Conservation (phyloP, 2,888 invertebrate species). For the Oscheius onirici region DNA sequence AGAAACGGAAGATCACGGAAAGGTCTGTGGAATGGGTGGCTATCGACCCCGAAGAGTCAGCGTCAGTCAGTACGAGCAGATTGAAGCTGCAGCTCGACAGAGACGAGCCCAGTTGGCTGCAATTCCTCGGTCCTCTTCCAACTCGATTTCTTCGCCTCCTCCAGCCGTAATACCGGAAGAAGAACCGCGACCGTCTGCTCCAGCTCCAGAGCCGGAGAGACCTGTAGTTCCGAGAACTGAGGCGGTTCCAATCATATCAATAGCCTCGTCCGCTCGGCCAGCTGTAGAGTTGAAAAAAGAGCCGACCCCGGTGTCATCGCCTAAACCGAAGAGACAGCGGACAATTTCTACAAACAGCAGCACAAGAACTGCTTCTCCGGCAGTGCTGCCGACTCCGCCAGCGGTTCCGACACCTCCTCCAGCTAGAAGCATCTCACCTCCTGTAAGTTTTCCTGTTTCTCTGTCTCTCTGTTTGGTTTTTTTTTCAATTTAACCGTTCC, state of each 20-base stretch:
- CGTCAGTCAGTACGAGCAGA: conserved; percentile 16
- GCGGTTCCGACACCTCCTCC: neutral
- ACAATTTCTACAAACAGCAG: conserved; percentile 5
- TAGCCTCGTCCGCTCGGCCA: neutral
- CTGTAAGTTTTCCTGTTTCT: too few species aligned
- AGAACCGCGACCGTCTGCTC: too few species aligned
- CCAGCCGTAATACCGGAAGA: neutral
- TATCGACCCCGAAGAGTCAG: conserved; percentile 28
- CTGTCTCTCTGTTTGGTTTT: too few species aligned
- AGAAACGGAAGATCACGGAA: neutral
- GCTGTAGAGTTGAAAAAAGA: conserved; percentile 1
- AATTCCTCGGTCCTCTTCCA: neutral
- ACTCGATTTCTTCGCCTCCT: neutral
- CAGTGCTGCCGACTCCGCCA: neutral
- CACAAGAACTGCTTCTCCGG: conserved; percentile 1
- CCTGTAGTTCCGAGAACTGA: too few species aligned
- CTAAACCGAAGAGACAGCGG: neutral
- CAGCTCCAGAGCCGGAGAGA: too few species aligned
- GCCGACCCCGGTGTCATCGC: conserved; percentile 1
- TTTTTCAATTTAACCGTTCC: too few species aligned
- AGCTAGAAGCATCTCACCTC: neutral
- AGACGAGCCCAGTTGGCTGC: neutral
- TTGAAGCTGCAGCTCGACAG: conserved; percentile 10
- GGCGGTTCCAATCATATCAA: too few species aligned
- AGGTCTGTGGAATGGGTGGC: conserved; percentile 4